Conservation (phyloP, 2,888 invertebrate species). For the Anaspis maculata region DNA sequence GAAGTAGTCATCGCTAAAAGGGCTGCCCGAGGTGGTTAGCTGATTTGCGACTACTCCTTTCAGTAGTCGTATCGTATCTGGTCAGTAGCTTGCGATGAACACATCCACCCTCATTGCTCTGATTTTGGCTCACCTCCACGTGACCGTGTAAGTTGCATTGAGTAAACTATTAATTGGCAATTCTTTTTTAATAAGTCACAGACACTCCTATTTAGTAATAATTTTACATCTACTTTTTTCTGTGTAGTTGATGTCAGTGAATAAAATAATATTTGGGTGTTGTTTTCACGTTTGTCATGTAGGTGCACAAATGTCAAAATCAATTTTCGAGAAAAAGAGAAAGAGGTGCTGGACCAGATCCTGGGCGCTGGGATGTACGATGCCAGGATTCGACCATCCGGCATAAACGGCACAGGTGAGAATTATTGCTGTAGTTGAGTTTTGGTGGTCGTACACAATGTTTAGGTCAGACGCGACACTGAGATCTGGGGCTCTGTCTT, state of each 20-base stretch:
- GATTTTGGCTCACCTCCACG: slow-evolving; percentile 40
- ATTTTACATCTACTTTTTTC: no score
- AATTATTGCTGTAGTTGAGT: slow-evolving; percentile 10
- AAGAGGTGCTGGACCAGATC: slow-evolving; percentile 88
- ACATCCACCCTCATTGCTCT: slow-evolving; percentile 27
- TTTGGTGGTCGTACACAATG: slow-evolving; percentile 7
- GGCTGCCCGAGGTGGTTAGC: slow-evolving; percentile 11
- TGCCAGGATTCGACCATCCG: slow-evolving; percentile 86
- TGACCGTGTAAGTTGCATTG: slow-evolving; percentile 44
- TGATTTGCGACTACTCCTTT: no score
- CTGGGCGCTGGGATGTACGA: slow-evolving; percentile 86
- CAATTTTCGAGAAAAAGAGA: slow-evolving; percentile 91
- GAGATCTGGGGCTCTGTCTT: slow-evolving; percentile 18
- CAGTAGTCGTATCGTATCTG: no score
- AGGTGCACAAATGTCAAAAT: slow-evolving; percentile 73
- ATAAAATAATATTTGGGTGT: slow-evolving; percentile 1
- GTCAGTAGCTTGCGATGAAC: slow-evolving; percentile 19
- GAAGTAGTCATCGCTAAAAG: slow-evolving; percentile 6
- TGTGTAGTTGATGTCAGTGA: no score
- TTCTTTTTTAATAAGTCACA: no score
- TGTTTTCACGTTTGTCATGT: slow-evolving; percentile 4
- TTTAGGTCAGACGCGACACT: slow-evolving; percentile 12
- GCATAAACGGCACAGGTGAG: slow-evolving; percentile 91
- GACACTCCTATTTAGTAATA: no score
- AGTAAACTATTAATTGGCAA: slow-evolving; percentile 1